These are phyloP conservation scores for Muschampia plurimacula DNA, from an alignment of 2,888 invertebrate genomes.

Conservation along the genomic window DNA sequence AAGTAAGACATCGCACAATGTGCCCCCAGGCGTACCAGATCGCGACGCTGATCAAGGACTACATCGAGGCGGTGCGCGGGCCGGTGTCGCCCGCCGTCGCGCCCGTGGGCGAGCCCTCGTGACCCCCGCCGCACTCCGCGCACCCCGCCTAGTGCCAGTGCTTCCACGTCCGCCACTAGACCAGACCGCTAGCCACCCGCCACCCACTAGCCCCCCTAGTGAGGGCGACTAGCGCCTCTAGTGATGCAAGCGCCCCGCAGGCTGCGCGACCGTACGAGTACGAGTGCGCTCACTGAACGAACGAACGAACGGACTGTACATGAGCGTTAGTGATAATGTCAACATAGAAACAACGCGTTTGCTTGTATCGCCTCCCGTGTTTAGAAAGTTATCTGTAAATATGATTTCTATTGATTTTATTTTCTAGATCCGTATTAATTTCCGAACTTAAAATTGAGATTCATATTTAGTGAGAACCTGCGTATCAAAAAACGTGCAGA, in stretches of 20 bases:
- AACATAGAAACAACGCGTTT: background rate
- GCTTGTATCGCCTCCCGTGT: background rate
- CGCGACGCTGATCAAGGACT: slow-evolving; percentile 96
- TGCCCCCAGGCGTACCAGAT: slow-evolving; percentile 96
- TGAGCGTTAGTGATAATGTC: background rate
- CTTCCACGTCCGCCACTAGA: slow-evolving; percentile 80
- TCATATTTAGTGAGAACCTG: too few species aligned
- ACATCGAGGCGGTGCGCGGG: slow-evolving; percentile 86
- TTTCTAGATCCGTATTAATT: background rate
- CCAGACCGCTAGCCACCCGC: background rate
- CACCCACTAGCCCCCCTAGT: background rate
- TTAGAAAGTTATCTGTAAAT: background rate
- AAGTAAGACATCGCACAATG: slow-evolving; percentile 97
- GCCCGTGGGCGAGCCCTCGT: slow-evolving; percentile 61
- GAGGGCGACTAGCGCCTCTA: slow-evolving; percentile 4
- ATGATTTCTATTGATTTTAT: background rate
- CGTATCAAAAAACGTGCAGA: too few species aligned
- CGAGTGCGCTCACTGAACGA: background rate
- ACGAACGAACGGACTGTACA: background rate
- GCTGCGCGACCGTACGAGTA: background rate
- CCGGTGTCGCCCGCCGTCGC: slow-evolving; percentile 77
- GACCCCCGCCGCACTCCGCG: slow-evolving; percentile 71
- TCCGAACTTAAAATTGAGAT: too few species aligned
- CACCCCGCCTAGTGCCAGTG: slow-evolving; percentile 81
- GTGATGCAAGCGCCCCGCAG: background rate